Evolutionary conservation across 2,888 invertebrate genomes (phyloP), one percentile per base, ranked within the genome.

Genomic region (Gryllus longicercus): DNA sequence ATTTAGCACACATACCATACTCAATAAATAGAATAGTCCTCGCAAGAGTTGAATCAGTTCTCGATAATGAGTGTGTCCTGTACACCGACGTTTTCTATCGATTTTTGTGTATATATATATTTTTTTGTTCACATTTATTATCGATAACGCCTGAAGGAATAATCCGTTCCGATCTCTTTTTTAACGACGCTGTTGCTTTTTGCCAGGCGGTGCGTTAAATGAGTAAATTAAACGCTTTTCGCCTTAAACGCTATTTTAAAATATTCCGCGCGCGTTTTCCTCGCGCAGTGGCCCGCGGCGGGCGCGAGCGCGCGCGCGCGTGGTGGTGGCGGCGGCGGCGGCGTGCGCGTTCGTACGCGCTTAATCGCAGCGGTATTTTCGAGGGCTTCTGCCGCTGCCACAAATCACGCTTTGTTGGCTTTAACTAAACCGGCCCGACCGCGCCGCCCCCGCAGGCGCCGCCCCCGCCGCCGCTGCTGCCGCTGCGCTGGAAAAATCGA

Each of bases 351-450:
- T n/a, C 16, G 63, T 63, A 38, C 38, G 63, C 63, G 63, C n/a
- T 63, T 63, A 63, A 63, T 63, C 63, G 63, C 63, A 14, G 63
- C 63, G 63, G 63, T 63, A 63, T 63, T 63, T 63, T 63, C 63
- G 16, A 63, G 63, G 63, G 63, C 63, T 63, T 63, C 63, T 63
- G n/a, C 63, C n/a, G 63, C 63, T 63, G 63, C 63, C 63, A 63
- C 63, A 63, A 63, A 63, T 63, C 63, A 63, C n/a, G 63, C 63
- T 63, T 63, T 63, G 63, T 63, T 63, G 63, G 63, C 63, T 63
- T 63, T 63, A 63, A 63, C 63, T 63, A 63, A 63, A 63, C 63
- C 63, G 14, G 63, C 63, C 63, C 63, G 14, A n/a, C 63, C 63
- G 63, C n/a, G 63, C 63, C 63, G 14, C 63, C n/a, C 16, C 63